These are phyloP conservation scores for Philopedon plagiatum DNA, from an alignment of 2,888 invertebrate genomes.

Conservation along the genomic window DNA sequence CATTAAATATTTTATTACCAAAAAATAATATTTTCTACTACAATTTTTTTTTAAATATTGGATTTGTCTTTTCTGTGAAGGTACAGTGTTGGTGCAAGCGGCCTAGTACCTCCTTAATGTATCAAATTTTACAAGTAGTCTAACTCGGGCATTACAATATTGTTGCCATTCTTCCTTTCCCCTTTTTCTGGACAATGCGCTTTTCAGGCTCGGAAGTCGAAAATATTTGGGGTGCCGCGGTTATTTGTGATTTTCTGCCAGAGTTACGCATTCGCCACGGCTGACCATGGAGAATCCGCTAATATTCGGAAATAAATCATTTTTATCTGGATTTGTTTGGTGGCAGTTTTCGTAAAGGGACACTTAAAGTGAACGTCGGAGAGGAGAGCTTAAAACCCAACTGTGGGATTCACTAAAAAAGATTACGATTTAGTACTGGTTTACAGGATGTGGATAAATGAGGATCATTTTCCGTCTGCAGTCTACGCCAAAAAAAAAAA, in stretches of 20 bases:
- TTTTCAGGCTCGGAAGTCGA: conserved; percentile 43
- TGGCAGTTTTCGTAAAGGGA: not conserved
- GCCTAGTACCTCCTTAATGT: conserved; percentile 17
- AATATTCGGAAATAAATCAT: conserved; percentile 58
- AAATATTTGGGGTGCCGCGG: conserved; percentile 49
- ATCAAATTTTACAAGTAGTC: conserved; percentile 48
- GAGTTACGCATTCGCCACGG: conserved; percentile 52
- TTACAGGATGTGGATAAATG: no score
- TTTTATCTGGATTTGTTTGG: conserved; percentile 29
- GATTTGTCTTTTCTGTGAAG: no score
- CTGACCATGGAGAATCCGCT: conserved; percentile 59
- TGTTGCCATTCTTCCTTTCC: conserved; percentile 44
- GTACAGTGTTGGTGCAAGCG: conserved; percentile 43
- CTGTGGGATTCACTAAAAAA: no score
- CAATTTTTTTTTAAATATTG: no score
- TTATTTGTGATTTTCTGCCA: conserved; percentile 47
- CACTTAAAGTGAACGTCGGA: no score
- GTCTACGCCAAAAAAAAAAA: no score
- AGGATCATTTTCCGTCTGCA: no score
- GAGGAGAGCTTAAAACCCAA: not conserved
- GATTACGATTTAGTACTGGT: no score
- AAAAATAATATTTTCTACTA: no score
- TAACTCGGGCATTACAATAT: conserved; percentile 49
- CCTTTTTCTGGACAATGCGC: conserved; percentile 49
- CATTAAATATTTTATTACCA: no score